A percentile compares a stretch with the other conserved stretches of the same genome.
phyloP scores from a whole-genome alignment of 2,113 vertebrate species.

The Tricholaema leucomelas region DNA sequence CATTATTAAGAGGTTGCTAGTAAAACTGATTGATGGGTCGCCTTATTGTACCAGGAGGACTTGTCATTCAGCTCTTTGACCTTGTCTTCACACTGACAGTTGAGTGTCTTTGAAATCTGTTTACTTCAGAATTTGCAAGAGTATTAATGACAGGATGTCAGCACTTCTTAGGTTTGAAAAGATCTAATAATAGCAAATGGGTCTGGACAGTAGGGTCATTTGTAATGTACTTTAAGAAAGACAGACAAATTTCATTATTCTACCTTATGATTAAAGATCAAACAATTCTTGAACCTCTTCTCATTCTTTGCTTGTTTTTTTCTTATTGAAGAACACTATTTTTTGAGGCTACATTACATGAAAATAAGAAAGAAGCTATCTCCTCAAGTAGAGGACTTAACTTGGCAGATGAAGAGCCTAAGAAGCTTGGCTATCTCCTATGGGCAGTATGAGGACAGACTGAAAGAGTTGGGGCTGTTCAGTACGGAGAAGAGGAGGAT shows the following conservation, averaged over 20 bases:
- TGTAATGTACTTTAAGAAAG: conserved; percentile 18
- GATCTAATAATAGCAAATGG: conserved; percentile 45
- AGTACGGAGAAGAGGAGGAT: no score
- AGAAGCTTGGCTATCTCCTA: no score
- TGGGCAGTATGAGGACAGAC: no score
- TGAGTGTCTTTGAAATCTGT: conserved; percentile 50
- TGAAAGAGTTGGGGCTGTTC: no score
- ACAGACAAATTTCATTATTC: conserved; percentile 3
- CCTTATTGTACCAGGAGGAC: conserved; percentile 38
- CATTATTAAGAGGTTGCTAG: conserved; percentile 37
- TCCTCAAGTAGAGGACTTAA: neutral
- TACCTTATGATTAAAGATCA: neutral
- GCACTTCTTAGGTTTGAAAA: conserved; percentile 33
- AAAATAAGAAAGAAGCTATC: neutral
- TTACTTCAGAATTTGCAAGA: conserved; percentile 60
- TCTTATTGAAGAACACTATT: neutral
- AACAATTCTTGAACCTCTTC: neutral
- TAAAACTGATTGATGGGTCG: conserved; percentile 63
- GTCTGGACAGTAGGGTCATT: conserved; percentile 24
- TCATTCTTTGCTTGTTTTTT: neutral
- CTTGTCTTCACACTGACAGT: conserved; percentile 28
- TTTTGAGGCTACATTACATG: neutral
- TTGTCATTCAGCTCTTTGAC: conserved; percentile 48
- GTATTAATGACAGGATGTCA: conserved; percentile 56
- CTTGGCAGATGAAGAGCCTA: no score